Percentiles rank a stretch among this genome's conserved stretches.
Evolutionary conservation across 2,797 vertebrate species (phyloP).

Genomic region (Glossophaga mutica): DNA sequence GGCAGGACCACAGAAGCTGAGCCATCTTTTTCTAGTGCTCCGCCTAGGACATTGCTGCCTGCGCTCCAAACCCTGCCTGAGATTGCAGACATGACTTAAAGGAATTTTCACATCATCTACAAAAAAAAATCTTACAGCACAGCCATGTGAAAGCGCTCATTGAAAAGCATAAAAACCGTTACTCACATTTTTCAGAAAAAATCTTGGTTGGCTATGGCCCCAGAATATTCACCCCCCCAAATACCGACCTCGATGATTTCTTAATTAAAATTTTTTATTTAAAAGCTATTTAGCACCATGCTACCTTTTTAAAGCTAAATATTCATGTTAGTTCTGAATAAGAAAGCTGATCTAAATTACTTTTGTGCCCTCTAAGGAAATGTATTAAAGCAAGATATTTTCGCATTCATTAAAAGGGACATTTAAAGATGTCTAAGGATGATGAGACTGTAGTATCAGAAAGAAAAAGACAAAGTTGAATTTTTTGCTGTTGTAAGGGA

Average conservation of each 20-base stretch:
- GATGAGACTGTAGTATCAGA: neutral
- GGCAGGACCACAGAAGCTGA: conserved; percentile 15
- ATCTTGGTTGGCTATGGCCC: conserved; percentile 7
- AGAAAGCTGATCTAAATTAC: neutral
- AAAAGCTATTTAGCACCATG: neutral
- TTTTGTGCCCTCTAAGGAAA: neutral
- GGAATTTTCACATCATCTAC: conserved; percentile 68
- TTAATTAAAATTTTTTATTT: neutral
- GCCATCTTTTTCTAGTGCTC: neutral
- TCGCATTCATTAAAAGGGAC: neutral
- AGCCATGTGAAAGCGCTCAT: conserved; percentile 65
- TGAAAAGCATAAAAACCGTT: conserved; percentile 65
- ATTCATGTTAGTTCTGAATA: neutral
- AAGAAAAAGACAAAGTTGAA: neutral
- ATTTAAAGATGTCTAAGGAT: neutral
- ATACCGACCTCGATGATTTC: neutral
- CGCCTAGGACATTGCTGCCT: neutral
- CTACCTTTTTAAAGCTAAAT: neutral
- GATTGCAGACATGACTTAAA: conserved; percentile 13
- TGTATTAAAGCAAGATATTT: neutral
- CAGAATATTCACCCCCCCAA: neutral
- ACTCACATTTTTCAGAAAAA: conserved; percentile 60
- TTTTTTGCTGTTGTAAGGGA: neutral
- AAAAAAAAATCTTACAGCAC: conserved; percentile 38
- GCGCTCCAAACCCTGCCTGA: neutral